Evolutionary conservation across 2,888 invertebrate genomes (phyloP).

Genomic region (Phaonia tiefii): DNA sequence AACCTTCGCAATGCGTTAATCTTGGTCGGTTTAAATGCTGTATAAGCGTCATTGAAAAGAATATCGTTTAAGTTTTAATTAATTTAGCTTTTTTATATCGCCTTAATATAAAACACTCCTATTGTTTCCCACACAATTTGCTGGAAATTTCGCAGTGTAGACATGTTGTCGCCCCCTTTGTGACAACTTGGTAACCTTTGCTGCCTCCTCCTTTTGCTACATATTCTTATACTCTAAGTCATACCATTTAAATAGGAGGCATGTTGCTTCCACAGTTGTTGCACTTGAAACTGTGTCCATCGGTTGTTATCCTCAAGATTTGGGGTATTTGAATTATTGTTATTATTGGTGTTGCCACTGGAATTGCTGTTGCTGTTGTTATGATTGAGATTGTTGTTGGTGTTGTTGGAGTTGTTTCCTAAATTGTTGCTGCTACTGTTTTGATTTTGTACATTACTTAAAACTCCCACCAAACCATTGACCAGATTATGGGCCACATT

Average conservation of each 20-base stretch:
- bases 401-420: conserved; percentile 68
- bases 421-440: conserved; percentile 69
- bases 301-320: conserved; percentile 78
- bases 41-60: too few species aligned
- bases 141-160: too few species aligned
- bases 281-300: conserved; percentile 81
- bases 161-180: neutral
- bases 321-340: conserved; percentile 62
- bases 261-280: conserved; percentile 80
- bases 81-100: too few species aligned
- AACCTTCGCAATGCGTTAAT: too few species aligned
- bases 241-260: conserved; percentile 81
- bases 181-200: neutral
- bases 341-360: conserved; percentile 67
- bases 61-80: too few species aligned
- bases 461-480: conserved; percentile 74
- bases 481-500: conserved; percentile 73
- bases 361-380: conserved; percentile 64
- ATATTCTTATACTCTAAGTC: conserved; percentile 36
- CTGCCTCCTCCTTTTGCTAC: neutral
- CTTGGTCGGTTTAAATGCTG: too few species aligned
- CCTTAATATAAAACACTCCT: too few species aligned
- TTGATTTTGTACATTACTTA: conserved; percentile 65
- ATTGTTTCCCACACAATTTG: too few species aligned
- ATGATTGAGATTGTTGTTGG: conserved; percentile 46